Percentiles rank a stretch among this genome's conserved stretches.
These are phyloP conservation scores for Sepiola atlantica DNA, from an alignment of 2,888 invertebrate species.

Conservation along the genomic window DNA sequence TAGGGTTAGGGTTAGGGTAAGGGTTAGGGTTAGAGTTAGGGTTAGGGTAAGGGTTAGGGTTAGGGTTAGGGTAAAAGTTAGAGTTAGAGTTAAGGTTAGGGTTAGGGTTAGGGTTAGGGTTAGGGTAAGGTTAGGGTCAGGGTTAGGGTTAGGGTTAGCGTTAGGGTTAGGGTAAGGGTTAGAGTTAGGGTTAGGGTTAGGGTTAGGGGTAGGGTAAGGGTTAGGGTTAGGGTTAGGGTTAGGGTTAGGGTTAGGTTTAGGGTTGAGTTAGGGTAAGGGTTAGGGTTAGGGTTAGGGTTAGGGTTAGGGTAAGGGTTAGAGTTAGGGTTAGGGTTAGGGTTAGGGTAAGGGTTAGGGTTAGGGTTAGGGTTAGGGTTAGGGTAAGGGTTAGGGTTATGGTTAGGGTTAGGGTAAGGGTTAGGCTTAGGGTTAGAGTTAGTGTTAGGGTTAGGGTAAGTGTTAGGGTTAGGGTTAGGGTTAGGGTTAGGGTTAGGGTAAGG, in stretches of 20 bases:
- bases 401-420: slow-evolving; percentile 2
- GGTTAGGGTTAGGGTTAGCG: too few relatives aligned
- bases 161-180: too few relatives aligned
- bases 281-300: background rate
- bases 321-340: too few relatives aligned
- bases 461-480: slow-evolving; percentile 38
- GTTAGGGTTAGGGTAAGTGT: too few relatives aligned
- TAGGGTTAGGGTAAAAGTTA: too few relatives aligned
- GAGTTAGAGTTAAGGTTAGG: too few relatives aligned
- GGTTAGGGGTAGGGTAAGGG: background rate
- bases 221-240: background rate
- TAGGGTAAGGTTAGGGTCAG: too few relatives aligned
- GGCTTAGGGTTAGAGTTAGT: too few relatives aligned
- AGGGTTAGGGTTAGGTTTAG: slow-evolving; percentile 34
- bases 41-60: too few relatives aligned
- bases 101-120: too few relatives aligned
- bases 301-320: background rate
- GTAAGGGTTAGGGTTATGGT: background rate
- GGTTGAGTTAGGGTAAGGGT: background rate
- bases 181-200: background rate
- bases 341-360: background rate
- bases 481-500: too few relatives aligned
- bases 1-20: slow-evolving; percentile 1
- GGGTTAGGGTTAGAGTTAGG: too few relatives aligned
- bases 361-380: background rate